phyloP scores from a whole-genome alignment of 2,113 vertebrate species.

The Paralichthys olivaceus region DNA sequence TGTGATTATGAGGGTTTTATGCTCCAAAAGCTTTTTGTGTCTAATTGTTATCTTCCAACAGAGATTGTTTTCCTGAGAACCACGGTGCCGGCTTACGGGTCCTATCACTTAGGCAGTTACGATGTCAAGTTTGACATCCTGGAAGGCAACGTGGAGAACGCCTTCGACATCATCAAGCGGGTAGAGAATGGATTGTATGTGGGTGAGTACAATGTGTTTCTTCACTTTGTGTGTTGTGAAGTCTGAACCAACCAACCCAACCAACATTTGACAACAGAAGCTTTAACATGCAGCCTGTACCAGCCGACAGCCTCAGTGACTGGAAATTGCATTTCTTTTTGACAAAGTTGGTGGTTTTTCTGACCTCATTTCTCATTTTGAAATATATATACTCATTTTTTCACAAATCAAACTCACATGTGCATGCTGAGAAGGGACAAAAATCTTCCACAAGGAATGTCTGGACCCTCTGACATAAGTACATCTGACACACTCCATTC shows the following conservation, averaged over 20 bases:
- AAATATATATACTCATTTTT: conserved; percentile 53
- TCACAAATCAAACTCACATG: conserved; percentile 76
- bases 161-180: conserved; percentile 95
- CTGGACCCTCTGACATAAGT: conserved; percentile 45
- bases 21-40: conserved; percentile 36
- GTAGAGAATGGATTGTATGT: conserved; percentile 90
- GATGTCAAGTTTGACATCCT: conserved; percentile 95
- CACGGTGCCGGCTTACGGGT: conserved; percentile 83
- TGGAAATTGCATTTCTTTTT: conserved; percentile 65
- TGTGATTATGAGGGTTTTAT: conserved; percentile 36
- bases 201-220: conserved; percentile 85
- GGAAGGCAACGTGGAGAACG: conserved; percentile 91
- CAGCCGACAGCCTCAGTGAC: conserved; percentile 37
- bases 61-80: conserved; percentile 97
- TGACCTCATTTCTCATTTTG: conserved; percentile 72
- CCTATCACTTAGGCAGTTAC: conserved; percentile 85
- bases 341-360: conserved; percentile 61
- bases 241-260: conserved; percentile 14
- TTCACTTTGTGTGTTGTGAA: conserved; percentile 3
- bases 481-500: conserved; percentile 51
- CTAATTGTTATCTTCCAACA: conserved; percentile 76
- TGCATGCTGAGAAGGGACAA: conserved; percentile 30
- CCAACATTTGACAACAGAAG: conserved; percentile 45
- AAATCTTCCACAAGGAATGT: conserved; percentile 31
- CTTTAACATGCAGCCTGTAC: conserved; percentile 20